Conservation (phyloP, 2,797 vertebrate genomes). For the Sebastes aleutianus region DNA sequence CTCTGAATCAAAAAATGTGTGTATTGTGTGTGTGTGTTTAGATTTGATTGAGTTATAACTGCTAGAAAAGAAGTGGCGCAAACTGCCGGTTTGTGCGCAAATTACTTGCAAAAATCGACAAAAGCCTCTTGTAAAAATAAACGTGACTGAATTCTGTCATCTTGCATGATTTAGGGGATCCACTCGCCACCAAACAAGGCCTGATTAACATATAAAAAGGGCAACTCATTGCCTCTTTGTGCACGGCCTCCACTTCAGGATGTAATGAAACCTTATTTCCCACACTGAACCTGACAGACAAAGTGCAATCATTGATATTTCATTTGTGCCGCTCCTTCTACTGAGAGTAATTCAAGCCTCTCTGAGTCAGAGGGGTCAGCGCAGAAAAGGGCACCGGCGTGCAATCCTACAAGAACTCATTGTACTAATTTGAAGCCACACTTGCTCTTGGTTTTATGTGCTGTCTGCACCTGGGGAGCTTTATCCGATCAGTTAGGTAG, state of each 20-base stretch:
- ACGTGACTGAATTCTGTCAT: neutral
- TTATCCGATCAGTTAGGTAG: constrained; percentile 13
- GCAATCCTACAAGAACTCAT: neutral
- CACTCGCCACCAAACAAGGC: constrained; percentile 14
- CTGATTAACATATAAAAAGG: constrained; percentile 49
- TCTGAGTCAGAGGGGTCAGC: constrained; percentile 19
- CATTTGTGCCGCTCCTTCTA: constrained; percentile 21
- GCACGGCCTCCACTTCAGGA: constrained; percentile 11
- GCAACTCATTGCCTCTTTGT: constrained; percentile 12
- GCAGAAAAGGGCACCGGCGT: constrained; percentile 40
- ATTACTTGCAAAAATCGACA: neutral
- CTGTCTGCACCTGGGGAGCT: constrained; percentile 6
- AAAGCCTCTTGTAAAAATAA: neutral
- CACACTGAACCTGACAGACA: constrained; percentile 26
- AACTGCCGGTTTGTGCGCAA: neutral
- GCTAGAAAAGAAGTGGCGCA: fast-evolving
- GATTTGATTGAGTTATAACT: neutral
- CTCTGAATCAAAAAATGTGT: neutral
- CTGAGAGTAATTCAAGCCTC: constrained; percentile 23
- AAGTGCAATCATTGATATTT: constrained; percentile 57
- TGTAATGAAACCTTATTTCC: constrained; percentile 36
- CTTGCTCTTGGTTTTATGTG: constrained; percentile 3
- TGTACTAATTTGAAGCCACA: constrained; percentile 26
- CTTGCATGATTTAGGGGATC: neutral
- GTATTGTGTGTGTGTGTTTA: neutral